Conservation (phyloP, 2,888 invertebrate genomes). For the Silvanus unidentatus region DNA sequence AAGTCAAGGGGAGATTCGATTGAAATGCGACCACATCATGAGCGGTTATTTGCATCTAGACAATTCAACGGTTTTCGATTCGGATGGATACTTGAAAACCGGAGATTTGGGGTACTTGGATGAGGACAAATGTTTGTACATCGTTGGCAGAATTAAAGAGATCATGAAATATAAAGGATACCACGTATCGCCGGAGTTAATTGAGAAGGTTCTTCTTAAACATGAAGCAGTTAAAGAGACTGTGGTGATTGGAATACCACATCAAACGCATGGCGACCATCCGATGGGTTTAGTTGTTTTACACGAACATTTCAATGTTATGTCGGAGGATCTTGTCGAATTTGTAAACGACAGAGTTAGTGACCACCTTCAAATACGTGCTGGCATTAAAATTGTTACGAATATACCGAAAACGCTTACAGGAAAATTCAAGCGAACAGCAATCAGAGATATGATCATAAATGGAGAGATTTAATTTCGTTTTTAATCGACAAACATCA, state of each 20-base stretch:
- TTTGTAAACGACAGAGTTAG: constrained; percentile 12
- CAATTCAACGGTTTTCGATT: constrained; percentile 41
- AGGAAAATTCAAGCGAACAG: constrained; percentile 11
- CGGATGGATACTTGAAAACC: constrained; percentile 47
- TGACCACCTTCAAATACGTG: constrained; percentile 16
- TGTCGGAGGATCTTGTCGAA: constrained; percentile 41
- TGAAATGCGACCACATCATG: constrained; percentile 39
- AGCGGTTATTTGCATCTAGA: constrained; percentile 48
- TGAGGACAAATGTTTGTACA: constrained; percentile 44
- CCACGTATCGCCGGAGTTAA: constrained; percentile 68
- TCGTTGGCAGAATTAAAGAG: constrained; percentile 47
- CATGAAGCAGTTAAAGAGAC: constrained; percentile 70
- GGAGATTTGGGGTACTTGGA: constrained; percentile 50
- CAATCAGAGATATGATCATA: too few species aligned
- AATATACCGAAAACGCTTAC: constrained; percentile 12
- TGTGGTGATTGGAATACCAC: constrained; percentile 64
- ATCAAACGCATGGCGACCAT: constrained; percentile 63
- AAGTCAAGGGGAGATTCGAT: constrained; percentile 50
- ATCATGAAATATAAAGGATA: constrained; percentile 47
- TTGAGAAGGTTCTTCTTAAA: constrained; percentile 63
- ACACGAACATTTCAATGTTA: constrained; percentile 29
- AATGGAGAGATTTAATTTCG: too few species aligned
- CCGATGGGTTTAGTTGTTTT: constrained; percentile 43
- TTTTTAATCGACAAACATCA: too few species aligned
- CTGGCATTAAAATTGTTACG: constrained; percentile 15